Evolutionary conservation across 1,140 invertebrate genomes (phyloP).

Genomic region (Dinoponera quadriceps): DNA sequence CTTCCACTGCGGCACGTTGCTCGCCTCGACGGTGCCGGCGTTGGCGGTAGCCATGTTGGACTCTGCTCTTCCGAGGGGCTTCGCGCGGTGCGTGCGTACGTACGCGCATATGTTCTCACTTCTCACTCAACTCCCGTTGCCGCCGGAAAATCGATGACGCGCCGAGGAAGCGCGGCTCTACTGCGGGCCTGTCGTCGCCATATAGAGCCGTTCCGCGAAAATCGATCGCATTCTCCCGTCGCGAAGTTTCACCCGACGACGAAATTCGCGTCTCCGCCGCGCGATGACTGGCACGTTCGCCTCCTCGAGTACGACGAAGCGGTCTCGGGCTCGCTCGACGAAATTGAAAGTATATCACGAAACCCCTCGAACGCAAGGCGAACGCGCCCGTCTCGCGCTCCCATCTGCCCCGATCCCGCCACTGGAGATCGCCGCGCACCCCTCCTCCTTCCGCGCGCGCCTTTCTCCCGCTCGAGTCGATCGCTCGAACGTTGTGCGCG

Average conservation of each 20-base stretch:
- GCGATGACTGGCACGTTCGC: conserved; percentile 44
- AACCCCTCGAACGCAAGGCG: conserved; percentile 65
- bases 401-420: conserved; percentile 49
- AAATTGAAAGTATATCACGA: conserved; percentile 72
- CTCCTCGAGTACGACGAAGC: conserved; percentile 39
- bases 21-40: conserved; percentile 63
- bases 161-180: too few species aligned
- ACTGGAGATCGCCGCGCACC: conserved; percentile 37
- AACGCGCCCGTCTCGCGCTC: conserved; percentile 66
- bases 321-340: conserved; percentile 46
- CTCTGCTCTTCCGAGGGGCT: too few species aligned
- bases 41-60: conserved; percentile 78
- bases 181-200: too few species aligned
- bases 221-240: conserved; percentile 40
- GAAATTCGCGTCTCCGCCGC: conserved; percentile 52
- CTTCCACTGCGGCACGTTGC: conserved; percentile 89
- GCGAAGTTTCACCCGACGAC: too few species aligned
- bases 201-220: neutral
- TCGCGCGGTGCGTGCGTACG: conserved; percentile 1
- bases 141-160: conserved; percentile 51
- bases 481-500: neutral
- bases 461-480: conserved; percentile 47
- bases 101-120: neutral
- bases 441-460: neutral
- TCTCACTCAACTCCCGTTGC: too few species aligned